A percentile compares a stretch with the other conserved stretches of the same genome.
Conservation (phyloP, 1,140 invertebrate species). For the Bactericera cockerelli region DNA sequence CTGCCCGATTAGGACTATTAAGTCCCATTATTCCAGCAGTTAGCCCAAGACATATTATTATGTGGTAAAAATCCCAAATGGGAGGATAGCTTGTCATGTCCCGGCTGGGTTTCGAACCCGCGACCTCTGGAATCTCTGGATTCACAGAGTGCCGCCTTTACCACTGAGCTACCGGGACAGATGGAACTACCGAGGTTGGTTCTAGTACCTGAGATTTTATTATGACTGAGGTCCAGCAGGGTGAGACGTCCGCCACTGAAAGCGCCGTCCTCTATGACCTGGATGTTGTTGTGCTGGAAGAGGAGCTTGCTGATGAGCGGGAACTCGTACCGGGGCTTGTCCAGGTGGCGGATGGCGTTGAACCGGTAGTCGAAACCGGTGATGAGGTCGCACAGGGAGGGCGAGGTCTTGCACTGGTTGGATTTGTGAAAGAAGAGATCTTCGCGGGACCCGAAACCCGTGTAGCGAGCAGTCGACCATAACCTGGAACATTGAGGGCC, state of each 20-base stretch:
- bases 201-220: background rate
- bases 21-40: too few species aligned
- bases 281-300: background rate
- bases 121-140: too few species aligned
- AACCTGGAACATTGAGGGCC: too few species aligned
- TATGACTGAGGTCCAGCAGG: background rate
- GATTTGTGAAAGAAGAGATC: constrained; percentile 2
- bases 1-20: too few species aligned
- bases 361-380: background rate
- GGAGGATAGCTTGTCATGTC: too few species aligned
- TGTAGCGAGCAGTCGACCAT: constrained; percentile 1
- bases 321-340: background rate
- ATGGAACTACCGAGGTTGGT: too few species aligned
- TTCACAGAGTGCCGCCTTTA: too few species aligned
- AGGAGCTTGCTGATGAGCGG: background rate
- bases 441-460: background rate
- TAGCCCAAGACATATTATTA: too few species aligned
- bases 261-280: background rate
- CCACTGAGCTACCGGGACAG: too few species aligned
- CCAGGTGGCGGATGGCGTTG: background rate
- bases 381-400: background rate
- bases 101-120: too few species aligned
- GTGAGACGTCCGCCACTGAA: background rate
- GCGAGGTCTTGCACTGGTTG: background rate
- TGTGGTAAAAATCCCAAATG: too few species aligned